phyloP scores from a whole-genome alignment of 1,140 invertebrate species.

The Reticulitermes speratus region DNA sequence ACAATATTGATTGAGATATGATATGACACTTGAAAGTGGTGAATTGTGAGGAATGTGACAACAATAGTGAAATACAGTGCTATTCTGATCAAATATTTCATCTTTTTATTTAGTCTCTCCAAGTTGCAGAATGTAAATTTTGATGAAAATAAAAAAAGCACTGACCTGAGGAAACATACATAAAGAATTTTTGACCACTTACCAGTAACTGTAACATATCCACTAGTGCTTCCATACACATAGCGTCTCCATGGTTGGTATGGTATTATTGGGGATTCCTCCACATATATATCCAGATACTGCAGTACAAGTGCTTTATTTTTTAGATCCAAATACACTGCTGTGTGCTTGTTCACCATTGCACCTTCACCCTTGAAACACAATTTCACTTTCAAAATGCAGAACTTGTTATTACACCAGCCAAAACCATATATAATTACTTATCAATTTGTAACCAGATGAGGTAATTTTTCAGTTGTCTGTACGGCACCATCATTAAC shows the following conservation, averaged over 20 bases:
- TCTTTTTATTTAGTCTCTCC: too few species aligned
- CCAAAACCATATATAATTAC: not conserved
- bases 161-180: too few species aligned
- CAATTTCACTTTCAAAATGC: not conserved
- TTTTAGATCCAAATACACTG: slow-evolving; percentile 59
- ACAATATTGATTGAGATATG: too few species aligned
- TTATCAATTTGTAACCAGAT: not conserved
- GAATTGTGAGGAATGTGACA: too few species aligned
- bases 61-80: too few species aligned
- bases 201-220: slow-evolving; percentile 54
- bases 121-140: too few species aligned
- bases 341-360: slow-evolving; percentile 58
- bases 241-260: slow-evolving; percentile 56
- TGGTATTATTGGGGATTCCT: slow-evolving; percentile 59
- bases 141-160: too few species aligned
- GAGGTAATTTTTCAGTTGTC: too few species aligned
- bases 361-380: slow-evolving; percentile 56
- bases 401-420: not conserved
- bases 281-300: slow-evolving; percentile 58
- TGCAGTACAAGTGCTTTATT: slow-evolving; percentile 55
- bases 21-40: too few species aligned
- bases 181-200: slow-evolving; percentile 25
- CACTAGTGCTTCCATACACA: slow-evolving; percentile 52
- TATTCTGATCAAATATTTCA: too few species aligned
- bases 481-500: too few species aligned